Base-by-base conservation (phyloP, 2,888 invertebrate species). In the Dichetophora obliterata region DNA sequence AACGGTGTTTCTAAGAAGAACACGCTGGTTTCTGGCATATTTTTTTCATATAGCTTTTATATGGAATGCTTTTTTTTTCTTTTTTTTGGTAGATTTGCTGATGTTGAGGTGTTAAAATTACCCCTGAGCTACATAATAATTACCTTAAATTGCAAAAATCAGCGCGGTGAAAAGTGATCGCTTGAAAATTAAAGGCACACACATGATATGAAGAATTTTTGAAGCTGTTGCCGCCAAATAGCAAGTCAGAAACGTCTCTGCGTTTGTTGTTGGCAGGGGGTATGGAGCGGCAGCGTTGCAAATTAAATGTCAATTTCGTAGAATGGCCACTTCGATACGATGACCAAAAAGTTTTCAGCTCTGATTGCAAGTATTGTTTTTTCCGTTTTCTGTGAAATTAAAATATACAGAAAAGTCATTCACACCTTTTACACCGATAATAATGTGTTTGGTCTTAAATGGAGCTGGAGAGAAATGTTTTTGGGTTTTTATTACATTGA, bases 61-160 rank as follows among this genome's bases (percentile, higher is more conserved):
- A n/a, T n/a, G n/a, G n/a, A n/a, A n/a, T n/a, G n/a, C n/a, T n/a
- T n/a, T n/a, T 74, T 70, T 65, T 57, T 75, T 68, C 54, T 75
- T 65, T 54, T 22, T 54, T 65, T 86, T 87, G 54, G 22, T 54
- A 19, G 54, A 19, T 27, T 37, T 85, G 86, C 85, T 85, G 87
- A 85, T 85, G 86, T 87, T 85, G 88, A 88, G 88, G 88, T 88
- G 88, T 88, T 88, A 88, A 88, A 88, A 88, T 88, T 87, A 88
- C 88, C 88, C 88, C 86, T 85, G 85, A 86, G 87, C 85, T 86
- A 86, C 88, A 88, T 88, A 87, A 87, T 88, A 88, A 88, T 88
- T 88, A 88, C 87, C 87, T 85, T 86, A 87, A 87, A 87, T 87
- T 87, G 87, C 87, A 84, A 85, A 86, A 86, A 86, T 80, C 86